These are phyloP conservation scores for Campodea augens DNA, from an alignment of 1,140 invertebrate species.

Conservation along the genomic window DNA sequence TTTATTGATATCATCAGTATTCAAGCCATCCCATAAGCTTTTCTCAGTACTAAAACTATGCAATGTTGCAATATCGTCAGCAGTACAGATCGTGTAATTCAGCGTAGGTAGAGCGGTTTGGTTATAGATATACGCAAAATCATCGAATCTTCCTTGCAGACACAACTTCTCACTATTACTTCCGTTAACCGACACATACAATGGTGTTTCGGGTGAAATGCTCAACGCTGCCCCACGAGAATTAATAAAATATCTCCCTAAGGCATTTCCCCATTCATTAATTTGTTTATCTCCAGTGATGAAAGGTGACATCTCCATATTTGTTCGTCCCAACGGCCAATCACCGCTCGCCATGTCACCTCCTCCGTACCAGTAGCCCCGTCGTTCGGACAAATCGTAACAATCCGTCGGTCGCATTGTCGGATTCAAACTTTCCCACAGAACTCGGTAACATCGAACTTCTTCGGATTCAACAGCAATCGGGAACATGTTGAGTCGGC, in stretches of 20 bases:
- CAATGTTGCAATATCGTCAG: slow-evolving; percentile 49
- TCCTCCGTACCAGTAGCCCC: slow-evolving; percentile 59
- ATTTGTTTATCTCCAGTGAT: slow-evolving; percentile 55
- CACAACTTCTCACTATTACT: slow-evolving; percentile 39
- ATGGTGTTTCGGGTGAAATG: slow-evolving; percentile 49
- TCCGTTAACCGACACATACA: slow-evolving; percentile 54
- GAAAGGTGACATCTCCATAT: slow-evolving; percentile 52
- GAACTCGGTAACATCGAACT: slow-evolving; percentile 50
- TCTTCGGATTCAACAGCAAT: neutral
- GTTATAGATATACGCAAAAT: slow-evolving; percentile 53
- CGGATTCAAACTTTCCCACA: slow-evolving; percentile 49
- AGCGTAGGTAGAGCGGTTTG: slow-evolving; percentile 40
- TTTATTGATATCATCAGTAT: slow-evolving; percentile 46
- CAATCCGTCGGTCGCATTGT: slow-evolving; percentile 50
- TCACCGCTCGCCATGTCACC: slow-evolving; percentile 52
- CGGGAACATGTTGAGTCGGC: slow-evolving; percentile 30
- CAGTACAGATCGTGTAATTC: slow-evolving; percentile 69
- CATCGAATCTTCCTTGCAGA: slow-evolving; percentile 48
- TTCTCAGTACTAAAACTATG: slow-evolving; percentile 52
- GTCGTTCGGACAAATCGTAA: slow-evolving; percentile 46
- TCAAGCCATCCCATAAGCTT: slow-evolving; percentile 58
- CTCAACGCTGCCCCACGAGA: slow-evolving; percentile 62
- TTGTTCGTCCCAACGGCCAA: slow-evolving; percentile 55
- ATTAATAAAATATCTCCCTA: slow-evolving; percentile 65
- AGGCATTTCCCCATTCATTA: slow-evolving; percentile 52